Conservation (phyloP, 2,113 vertebrate species). For the Sinocyclocheilus anshuiensis region DNA sequence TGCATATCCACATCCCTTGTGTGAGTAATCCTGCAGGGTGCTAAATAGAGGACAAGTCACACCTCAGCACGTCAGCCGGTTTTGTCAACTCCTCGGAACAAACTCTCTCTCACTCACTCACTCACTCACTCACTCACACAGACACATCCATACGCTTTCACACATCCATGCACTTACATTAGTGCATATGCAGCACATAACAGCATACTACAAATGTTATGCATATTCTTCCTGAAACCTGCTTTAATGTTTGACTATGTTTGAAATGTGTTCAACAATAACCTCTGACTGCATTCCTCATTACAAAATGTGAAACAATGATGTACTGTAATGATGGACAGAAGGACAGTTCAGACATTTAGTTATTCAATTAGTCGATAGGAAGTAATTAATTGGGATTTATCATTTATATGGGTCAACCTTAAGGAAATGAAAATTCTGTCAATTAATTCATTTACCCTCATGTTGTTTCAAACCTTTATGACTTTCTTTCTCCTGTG, state of each 20-base stretch:
- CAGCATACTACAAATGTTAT: conserved; percentile 33
- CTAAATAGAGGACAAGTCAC: conserved; percentile 60
- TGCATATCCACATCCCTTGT: conserved; percentile 48
- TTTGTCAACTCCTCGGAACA: conserved; percentile 43
- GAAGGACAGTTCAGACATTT: background rate
- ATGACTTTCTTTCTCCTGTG: background rate
- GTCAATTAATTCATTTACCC: background rate
- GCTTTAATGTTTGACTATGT: conserved; percentile 13
- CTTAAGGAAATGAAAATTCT: background rate
- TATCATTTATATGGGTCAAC: background rate
- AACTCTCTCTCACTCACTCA: conserved; percentile 26
- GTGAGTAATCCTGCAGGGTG: conserved; percentile 59
- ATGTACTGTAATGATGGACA: background rate
- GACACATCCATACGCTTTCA: conserved; percentile 9
- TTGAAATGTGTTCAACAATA: conserved; percentile 18
- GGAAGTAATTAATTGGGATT: background rate
- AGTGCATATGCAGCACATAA: conserved; percentile 32
- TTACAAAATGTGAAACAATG: background rate
- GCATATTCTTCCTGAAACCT: conserved; percentile 32
- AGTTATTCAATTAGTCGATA: background rate
- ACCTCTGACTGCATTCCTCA: background rate
- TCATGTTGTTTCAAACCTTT: background rate
- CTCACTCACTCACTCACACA: conserved; percentile 35
- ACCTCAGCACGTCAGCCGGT: conserved; percentile 48
- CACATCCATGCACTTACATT: conserved; percentile 39